Base-by-base conservation (phyloP, 2,888 invertebrate species). In the Stenoptilia bipunctidactyla region DNA sequence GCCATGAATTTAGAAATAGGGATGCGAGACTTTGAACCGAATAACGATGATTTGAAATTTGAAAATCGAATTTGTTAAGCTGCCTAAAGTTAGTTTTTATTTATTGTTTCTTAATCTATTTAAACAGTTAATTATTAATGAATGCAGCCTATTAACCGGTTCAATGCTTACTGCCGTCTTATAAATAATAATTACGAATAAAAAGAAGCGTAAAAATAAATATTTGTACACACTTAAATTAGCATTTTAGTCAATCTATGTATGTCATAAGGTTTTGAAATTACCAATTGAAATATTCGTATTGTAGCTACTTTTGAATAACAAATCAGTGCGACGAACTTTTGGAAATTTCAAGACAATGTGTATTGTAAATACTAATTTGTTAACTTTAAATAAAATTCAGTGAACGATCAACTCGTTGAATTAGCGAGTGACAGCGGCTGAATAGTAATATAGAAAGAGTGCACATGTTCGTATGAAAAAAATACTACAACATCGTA, bases 1-100 rank as follows among this genome's bases (percentile, higher is more conserved):
- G 58, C 76, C 75, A 69, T 77, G 76, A 77, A 77, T 74, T 82
- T 80, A 80, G 82, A 82, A 75, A 75, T 71, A 77, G 79, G 61
- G 76, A 52, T 56, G 75, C 42, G 51, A 41, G 13, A 15, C 15
- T 35, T 44, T 38, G 45, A 46, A n/a, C n/a, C n/a, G n/a, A n/a
- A n/a, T n/a, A n/a, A n/a, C n/a, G n/a, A n/a, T n/a, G n/a, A n/a
- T n/a, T n/a, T n/a, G n/a, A n/a, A n/a, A n/a, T n/a, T n/a, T n/a
- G n/a, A n/a, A n/a, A n/a, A n/a, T n/a, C n/a, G n/a, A n/a, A n/a
- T n/a, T n/a, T n/a, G n/a, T n/a, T n/a, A n/a, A n/a, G n/a, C n/a
- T n/a, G n/a, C n/a, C n/a, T n/a, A n/a, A n/a, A n/a, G n/a, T n/a
- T n/a, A n/a, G n/a, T n/a, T n/a, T n/a, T n/a, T n/a, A n/a, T n/a